These are phyloP conservation scores for Sinocyclocheilus anshuiensis DNA, from an alignment of 2,113 vertebrate species.

Conservation along the genomic window DNA sequence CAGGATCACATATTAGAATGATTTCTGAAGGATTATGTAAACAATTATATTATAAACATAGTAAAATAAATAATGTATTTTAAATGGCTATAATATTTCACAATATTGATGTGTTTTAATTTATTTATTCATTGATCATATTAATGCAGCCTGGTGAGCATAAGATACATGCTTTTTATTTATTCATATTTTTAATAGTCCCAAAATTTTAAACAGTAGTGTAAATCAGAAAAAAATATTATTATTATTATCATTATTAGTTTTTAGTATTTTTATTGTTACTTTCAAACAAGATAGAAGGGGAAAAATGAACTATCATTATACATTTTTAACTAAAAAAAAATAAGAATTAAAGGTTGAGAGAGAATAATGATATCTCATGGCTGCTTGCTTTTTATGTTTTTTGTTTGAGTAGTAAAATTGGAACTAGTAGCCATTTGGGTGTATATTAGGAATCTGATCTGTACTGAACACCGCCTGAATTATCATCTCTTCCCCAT, in stretches of 20 bases:
- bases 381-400: neutral
- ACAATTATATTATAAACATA: too few relatives aligned
- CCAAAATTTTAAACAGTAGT: too few relatives aligned
- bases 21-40: too few relatives aligned
- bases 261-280: neutral
- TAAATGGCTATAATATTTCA: too few relatives aligned
- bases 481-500: neutral
- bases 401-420: neutral
- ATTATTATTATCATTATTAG: neutral
- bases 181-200: too few relatives aligned
- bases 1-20: too few relatives aligned
- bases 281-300: neutral
- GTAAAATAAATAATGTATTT: too few relatives aligned
- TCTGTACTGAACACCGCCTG: neutral
- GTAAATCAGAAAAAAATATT: too few relatives aligned
- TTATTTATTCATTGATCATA: too few relatives aligned
- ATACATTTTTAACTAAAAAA: neutral
- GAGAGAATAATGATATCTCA: neutral
- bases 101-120: too few relatives aligned
- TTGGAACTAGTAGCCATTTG: neutral
- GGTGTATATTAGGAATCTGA: neutral
- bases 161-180: too few relatives aligned
- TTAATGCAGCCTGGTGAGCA: too few relatives aligned
- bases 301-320: neutral
- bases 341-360: neutral